These are phyloP conservation scores for Sylvia borin DNA, from an alignment of 2,797 vertebrate species.

Conservation along the genomic window DNA sequence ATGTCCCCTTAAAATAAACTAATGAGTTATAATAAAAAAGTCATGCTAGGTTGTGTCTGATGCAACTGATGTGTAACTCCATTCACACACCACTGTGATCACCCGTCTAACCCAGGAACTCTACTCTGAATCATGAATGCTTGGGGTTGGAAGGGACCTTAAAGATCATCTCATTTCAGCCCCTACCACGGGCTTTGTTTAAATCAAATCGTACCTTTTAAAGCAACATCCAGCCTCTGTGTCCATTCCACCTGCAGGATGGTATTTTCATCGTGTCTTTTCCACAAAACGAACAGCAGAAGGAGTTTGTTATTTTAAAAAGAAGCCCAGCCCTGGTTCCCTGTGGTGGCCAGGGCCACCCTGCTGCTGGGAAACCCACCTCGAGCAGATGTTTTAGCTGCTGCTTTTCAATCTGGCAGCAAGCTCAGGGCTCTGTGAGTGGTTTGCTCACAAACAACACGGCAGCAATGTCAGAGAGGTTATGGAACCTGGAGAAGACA, in stretches of 20 bases:
- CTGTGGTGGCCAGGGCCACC: neutral
- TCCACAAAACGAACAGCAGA: neutral
- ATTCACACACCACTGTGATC: neutral
- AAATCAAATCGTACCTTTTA: too few species aligned
- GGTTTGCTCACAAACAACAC: neutral
- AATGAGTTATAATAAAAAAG: neutral
- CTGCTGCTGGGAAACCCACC: neutral
- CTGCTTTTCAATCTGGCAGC: neutral
- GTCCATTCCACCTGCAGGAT: neutral
- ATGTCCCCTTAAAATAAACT: neutral
- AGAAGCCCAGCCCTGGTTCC: neutral
- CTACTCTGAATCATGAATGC: neutral
- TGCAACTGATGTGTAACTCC: neutral
- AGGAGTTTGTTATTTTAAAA: neutral
- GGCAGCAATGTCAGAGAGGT: neutral
- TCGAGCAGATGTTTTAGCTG: neutral
- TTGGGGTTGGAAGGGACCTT: too few species aligned
- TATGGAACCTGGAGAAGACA: too few species aligned
- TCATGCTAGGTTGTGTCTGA: accelerated
- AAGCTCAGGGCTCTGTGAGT: neutral
- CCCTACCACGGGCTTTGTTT: neutral
- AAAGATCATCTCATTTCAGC: neutral
- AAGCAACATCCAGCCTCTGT: neutral
- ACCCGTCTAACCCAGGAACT: accelerated
- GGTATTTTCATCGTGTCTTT: neutral